Evolutionary conservation across 2,797 vertebrate species (phyloP), one percentile per base, ranked within the genome.

Genomic region (Gymnopithys bicolor): DNA sequence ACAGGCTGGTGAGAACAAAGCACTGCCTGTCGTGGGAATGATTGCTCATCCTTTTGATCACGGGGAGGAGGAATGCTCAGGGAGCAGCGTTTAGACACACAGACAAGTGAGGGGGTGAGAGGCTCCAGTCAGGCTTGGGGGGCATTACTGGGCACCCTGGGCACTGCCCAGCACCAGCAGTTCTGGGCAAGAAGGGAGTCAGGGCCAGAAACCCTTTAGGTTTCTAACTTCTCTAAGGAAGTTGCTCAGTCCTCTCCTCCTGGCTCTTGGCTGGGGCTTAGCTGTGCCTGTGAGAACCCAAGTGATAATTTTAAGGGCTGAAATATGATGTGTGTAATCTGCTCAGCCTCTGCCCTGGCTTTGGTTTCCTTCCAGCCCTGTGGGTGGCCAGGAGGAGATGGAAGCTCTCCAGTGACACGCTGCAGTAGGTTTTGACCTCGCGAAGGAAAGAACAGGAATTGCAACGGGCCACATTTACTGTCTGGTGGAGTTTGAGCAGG

Each of bases 1-100:
- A 37, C 0, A 82, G 88, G 77, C 75, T 89, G 68, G 68, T 48
- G 90, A 89, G 95, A 95, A 93, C 84, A 92, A 82, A 90, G 93
- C 11, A 0, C 83, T 13, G 80, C 13, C 55, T 95, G 92, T 94
- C 37, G 7, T 6, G 79, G 93, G 35, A 56, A 9, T 45, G 92
- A 87, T 25, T 55, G 94, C 73, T 82, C 37, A 2, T 94, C 90
- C 84, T 91, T 96, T 94, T 97, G 97, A 96, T 97, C 95, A 77
- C 5, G 5, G 87, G 2, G n/a, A 69, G 84, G 49, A 92, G 94
- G 84, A 87, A 92, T 89, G 88, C 56, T 63, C 86, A 24, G 93
- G 2, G 30, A 80, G 77, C 86, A 33, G 85, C 4, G 8, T 67
- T 90, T 37, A 59, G 67, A 21, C 62, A n/a, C 53, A 14, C n/a